Conservation (phyloP, 2,888 invertebrate species). For the Microctonus brassicae region DNA sequence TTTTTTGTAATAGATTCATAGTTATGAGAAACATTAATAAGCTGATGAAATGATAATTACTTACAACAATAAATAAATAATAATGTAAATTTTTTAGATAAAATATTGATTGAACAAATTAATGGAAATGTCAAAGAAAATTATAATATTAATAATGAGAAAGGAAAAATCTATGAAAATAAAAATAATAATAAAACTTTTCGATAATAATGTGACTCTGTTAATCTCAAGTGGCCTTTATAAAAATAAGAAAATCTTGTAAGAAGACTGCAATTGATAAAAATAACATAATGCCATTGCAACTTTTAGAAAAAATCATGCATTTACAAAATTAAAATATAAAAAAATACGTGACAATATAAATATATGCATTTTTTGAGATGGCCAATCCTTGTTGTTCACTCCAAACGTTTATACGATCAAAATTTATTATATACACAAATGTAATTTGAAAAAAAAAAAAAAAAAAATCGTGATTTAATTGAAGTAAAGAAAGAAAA, state of each 20-base stretch:
- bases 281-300: slow-evolving; percentile 41
- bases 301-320: slow-evolving; percentile 29
- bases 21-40: slow-evolving; percentile 33
- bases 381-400: slow-evolving; percentile 14
- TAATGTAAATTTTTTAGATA: slow-evolving; percentile 44
- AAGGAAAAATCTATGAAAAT: slow-evolving; percentile 26
- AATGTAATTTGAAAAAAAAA: background rate
- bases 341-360: slow-evolving; percentile 39
- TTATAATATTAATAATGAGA: slow-evolving; percentile 9
- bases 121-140: background rate
- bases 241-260: slow-evolving; percentile 16
- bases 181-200: no score
- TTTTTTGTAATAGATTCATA: slow-evolving; percentile 46
- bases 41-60: slow-evolving; percentile 31
- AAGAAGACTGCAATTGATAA: slow-evolving; percentile 63
- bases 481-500: background rate
- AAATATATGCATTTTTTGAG: slow-evolving; percentile 44
- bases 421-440: background rate
- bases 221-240: slow-evolving; percentile 63
- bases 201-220: slow-evolving; percentile 22
- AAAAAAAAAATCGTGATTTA: background rate
- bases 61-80: slow-evolving; percentile 25
- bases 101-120: slow-evolving; percentile 34
- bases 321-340: slow-evolving; percentile 24
- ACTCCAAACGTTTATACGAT: background rate